Evolutionary conservation across 2,797 vertebrate species (phyloP), one percentile per base, ranked within the genome.

Genomic region (Phalanger gymnotis): DNA sequence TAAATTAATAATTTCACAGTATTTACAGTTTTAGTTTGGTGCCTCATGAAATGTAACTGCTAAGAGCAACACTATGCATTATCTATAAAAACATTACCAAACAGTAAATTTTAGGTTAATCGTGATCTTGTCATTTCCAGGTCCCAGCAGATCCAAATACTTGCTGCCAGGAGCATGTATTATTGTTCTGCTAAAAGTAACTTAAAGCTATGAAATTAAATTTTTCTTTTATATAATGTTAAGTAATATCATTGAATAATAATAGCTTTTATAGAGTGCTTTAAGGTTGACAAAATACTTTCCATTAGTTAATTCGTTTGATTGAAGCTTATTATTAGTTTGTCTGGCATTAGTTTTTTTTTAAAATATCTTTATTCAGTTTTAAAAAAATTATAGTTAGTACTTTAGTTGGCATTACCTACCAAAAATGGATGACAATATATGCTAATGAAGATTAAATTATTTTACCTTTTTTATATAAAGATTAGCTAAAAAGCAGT

Each of bases 351-450:
- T 61, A 34, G 34, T 61, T 73, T 73, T 28, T 73, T n/a, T 19
- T 55, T 3, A 40, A 53, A 57, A 5, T 66, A 12, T 90, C 92
- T 92, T 90, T 16, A 13, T 96, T 93, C 93, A 58, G 31, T 94
- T 93, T 47, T 10, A 11, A 47, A 87, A 87, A 87, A 27, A 2
- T 27, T 51, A 73, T 40, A 51, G 40, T 47, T 27, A 40, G 19
- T 14, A 47, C 6, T 95, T 93, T 66, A 91, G 54, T 30, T 93
- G 30, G 19, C 94, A 89, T 34, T 53, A 61, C 55, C 40, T 96
- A 90, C 66, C 12, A 92, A 91, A 94, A 95, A 90, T 95, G 95
- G 91, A 47, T 95, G 91, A 40, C 91, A 92, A 25, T 92, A 34
- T 91, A 31, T 12, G 14, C 91, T 95, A 90, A 90, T 93, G 56